Base-by-base conservation (phyloP, 1,140 invertebrate genomes). In the Pseudomyrmex dendroicus region DNA sequence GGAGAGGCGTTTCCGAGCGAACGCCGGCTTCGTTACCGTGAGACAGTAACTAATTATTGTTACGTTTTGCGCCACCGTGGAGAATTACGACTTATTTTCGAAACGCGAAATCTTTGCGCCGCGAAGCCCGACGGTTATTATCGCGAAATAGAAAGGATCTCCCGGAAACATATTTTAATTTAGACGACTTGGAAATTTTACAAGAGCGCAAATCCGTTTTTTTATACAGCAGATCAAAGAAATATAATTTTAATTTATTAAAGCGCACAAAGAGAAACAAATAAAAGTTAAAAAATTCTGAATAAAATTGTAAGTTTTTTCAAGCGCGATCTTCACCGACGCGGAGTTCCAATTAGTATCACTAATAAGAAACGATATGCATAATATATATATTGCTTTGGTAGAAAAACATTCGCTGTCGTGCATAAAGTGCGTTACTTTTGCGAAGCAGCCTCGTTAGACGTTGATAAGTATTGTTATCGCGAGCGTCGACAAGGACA, bases 21-120 rank as follows among this genome's bases (percentile, higher is more conserved):
- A 57, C 48, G 48, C 61, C 61, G 2, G 61, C 73, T 66, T 76
- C 52, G 20, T 68, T 68, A 78, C 44, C 63, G 54, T 68, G 63
- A 48, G 52, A 68, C 13, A 68, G 64, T 59, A 59, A 68, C 46
- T 78, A 70, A 72, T 80, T 80, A 80, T 72, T 25, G 22, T 68
- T 68, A 68, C 66, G 48, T 68, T 35, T 70, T 50, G 15, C 66
- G 12, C 62, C 62, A 7, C 35, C 35, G 35, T 62, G 7, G n/a
- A 44, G 54, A 59, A 50, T 54, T 76, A 82, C 54, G 64, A 50
- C 20, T 68, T 22, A 70, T 68, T 78, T 56, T 78, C 61, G 61
- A 50, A 76, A 74, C 62, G 66, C 76, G 76, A 54, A 2, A 15
- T 68, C 66, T 25, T 15, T 25, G 35, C 66, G 15, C 17, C 22